Evolutionary conservation across 2,888 invertebrate species (phyloP).

Genomic region (Colletes collaris): DNA sequence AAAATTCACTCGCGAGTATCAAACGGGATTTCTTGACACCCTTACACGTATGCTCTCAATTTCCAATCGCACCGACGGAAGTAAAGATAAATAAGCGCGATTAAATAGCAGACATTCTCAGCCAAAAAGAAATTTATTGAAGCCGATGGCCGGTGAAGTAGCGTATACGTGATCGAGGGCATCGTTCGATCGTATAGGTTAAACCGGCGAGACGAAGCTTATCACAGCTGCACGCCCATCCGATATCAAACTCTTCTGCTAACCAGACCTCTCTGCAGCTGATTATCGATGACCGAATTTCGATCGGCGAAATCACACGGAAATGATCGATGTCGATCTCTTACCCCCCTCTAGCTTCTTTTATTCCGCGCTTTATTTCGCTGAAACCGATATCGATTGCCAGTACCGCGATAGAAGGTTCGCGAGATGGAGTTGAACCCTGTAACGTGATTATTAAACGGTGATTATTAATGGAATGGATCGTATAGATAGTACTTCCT

Average conservation of each 20-base stretch:
- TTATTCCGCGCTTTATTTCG: not conserved
- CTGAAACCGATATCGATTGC: conserved; percentile 2
- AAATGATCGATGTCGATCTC: conserved; percentile 43
- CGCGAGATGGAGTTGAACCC: not conserved
- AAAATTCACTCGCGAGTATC: not conserved
- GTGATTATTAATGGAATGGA: conserved; percentile 13
- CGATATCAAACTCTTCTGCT: conserved; percentile 60
- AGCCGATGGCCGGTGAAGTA: conserved; percentile 22
- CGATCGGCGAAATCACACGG: conserved; percentile 35
- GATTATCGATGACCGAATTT: conserved; percentile 57
- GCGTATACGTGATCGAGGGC: conserved; percentile 50
- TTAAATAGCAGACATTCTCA: conserved; percentile 26
- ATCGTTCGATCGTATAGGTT: conserved; percentile 33
- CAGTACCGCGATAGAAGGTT: not conserved
- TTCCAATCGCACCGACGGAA: not conserved
- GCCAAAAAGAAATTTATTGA: conserved; percentile 36
- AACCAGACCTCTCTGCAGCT: conserved; percentile 41
- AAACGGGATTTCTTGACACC: not conserved
- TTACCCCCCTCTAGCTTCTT: not conserved
- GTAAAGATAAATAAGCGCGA: conserved; percentile 23
- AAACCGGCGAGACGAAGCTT: conserved; percentile 61
- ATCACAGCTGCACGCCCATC: conserved; percentile 70
- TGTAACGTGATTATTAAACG: conserved; percentile 21
- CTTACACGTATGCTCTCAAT: not conserved
- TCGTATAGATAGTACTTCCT: conserved; percentile 3